Base-by-base conservation (phyloP, 1,140 invertebrate species). In the Capitella teleta region DNA sequence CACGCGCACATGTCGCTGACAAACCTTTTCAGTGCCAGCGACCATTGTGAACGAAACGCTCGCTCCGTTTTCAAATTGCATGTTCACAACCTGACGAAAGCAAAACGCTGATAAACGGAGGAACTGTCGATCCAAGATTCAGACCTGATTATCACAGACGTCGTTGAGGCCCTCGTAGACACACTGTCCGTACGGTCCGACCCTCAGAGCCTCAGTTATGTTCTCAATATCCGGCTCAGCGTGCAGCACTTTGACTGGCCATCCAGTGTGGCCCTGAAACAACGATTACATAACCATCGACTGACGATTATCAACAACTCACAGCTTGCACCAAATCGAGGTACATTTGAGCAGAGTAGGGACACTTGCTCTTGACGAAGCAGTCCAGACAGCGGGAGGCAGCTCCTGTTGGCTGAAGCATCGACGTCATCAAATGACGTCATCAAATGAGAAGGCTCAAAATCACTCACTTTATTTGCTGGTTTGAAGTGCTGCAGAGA, bases 281-380 rank as follows among this genome's bases (percentile, higher is more conserved):
- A n/a, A n/a, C n/a, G n/a, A n/a, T n/a, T n/a, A n/a, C n/a, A n/a
- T n/a, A n/a, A n/a, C n/a, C n/a, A n/a, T n/a, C n/a, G n/a, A n/a
- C n/a, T n/a, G n/a, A n/a, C n/a, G n/a, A n/a, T n/a, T n/a, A n/a
- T n/a, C n/a, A n/a, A 32, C 8, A 32, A 45, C 40, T 53, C 43
- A 68, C 63, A 44, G 26, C 28, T 61, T 60, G 55, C 16, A 61
- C 52, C 3, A 26, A 10, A 47, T 59, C 57, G 6, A 67, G 42
- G 52, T 77, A 77, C 40, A 75, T 61, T 55, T 68, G 70, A 5
- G 74, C 73, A 16, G 75, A 76, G 56, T 74, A 76, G 10, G 72
- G 64, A 60, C 75, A 76, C 45, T 65, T 55, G 12, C 61, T 38
- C 26, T 71, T 57, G 34, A 60, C 57, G 24, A 58, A 55, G 60